Conservation (phyloP, 2,113 vertebrate species). For the Centropristis striata region DNA sequence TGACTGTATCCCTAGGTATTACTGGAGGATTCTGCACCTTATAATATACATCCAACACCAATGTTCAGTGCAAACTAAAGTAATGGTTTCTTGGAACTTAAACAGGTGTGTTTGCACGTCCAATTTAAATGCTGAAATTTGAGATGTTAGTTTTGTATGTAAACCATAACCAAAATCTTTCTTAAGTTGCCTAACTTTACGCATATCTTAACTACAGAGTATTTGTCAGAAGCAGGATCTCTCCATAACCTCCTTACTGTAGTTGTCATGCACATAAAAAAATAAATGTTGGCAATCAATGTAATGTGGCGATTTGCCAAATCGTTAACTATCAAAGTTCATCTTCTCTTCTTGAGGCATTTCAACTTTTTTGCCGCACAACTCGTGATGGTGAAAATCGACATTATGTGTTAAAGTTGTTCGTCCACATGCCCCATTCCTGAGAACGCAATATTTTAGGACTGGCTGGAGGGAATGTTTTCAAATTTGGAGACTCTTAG, state of each 20-base stretch:
- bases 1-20: neutral
- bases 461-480: no score
- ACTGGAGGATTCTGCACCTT: conserved; percentile 4
- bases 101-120: no score
- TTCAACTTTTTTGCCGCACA: no score
- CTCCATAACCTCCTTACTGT: neutral
- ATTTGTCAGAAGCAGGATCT: neutral
- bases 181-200: neutral
- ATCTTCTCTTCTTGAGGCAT: no score
- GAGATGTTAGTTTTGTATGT: neutral
- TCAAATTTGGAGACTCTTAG: no score
- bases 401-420: no score
- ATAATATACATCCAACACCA: neutral
- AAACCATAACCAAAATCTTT: neutral
- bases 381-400: no score
- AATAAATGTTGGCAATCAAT: no score
- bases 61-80: neutral
- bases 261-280: neutral
- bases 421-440: no score
- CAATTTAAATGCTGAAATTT: neutral
- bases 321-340: neutral
- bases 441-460: no score
- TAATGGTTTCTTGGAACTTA: neutral
- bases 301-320: neutral
- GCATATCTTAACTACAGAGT: neutral